Evolutionary conservation across 1,140 invertebrate species (phyloP), one percentile per base, ranked within the genome.

Genomic region (Drosophila auraria): DNA sequence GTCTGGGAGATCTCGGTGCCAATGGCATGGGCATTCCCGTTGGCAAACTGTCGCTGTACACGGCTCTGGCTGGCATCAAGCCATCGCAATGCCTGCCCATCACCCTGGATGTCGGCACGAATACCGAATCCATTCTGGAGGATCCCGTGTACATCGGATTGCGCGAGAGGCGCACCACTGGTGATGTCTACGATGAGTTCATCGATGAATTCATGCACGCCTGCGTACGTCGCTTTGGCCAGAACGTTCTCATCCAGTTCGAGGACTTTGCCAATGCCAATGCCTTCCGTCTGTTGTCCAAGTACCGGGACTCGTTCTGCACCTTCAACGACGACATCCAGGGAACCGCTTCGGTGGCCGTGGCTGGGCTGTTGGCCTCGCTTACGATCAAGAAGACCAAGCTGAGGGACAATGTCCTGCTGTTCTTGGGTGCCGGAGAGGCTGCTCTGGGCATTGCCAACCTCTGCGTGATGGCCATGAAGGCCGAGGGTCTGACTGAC

Each of bases 301-400:
- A 97, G 92, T 99, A 99, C 93, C 95, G 97, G 27, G 93, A 97
- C 59, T 83, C 93, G 20, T 99, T 98, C 90, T 99, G 98, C 92
- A 99, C 97, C 12, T 99, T 99, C 93, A 99, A 99, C 93, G 98
- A 99, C 92, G 98, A 99, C 90, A 99, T 99, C 91, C 98, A 99
- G 93, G 98, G 98, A 44, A 99, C 98, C 5, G 97, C 97, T 5
- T 95, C 97, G 11, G 98, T 99, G 15, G 98, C 98, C 12, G 96
- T 99, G 3, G 97, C 97, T 40, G 98, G 98, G 3, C 92, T 99
- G 25, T 92, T 99, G 44, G 97, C 98, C 23, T 97, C 97, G 25
- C 94, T 98, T 4, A 94, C 96, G 54, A 94, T 98, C 51, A 99
- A 98, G 5, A 95, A 96, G 51, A 97, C 95, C 4, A 95, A 95